Evolutionary conservation across 2,888 invertebrate genomes (phyloP).

Genomic region (Sympetrum striolatum): DNA sequence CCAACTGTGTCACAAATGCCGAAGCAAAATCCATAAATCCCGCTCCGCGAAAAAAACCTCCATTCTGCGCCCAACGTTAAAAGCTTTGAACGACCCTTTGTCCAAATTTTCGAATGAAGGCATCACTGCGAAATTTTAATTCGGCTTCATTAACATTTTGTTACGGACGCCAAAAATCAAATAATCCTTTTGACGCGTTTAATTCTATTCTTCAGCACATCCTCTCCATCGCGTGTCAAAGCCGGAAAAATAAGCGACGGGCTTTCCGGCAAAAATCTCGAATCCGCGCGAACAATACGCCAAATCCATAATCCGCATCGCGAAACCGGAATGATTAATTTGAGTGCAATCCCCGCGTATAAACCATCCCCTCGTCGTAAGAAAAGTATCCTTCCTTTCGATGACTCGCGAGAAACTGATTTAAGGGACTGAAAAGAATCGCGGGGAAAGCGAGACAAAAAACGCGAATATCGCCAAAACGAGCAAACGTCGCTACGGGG

Average conservation of each 20-base stretch:
- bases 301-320: neutral
- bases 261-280: neutral
- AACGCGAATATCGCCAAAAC: neutral
- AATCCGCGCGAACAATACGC: too few species aligned
- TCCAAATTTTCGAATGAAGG: neutral
- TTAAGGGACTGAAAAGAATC: neutral
- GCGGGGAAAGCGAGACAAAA: neutral
- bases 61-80: too few species aligned
- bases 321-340: neutral
- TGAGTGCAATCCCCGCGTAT: neutral
- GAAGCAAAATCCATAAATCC: too few species aligned
- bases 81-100: too few species aligned
- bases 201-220: neutral
- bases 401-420: neutral
- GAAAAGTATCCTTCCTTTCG: neutral
- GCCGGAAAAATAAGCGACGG: neutral
- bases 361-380: neutral
- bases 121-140: neutral
- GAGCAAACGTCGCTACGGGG: neutral
- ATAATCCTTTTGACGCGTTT: neutral
- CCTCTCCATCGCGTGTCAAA: neutral
- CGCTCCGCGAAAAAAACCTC: too few species aligned
- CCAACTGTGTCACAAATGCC: too few species aligned
- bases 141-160: neutral
- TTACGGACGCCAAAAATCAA: neutral